These are phyloP conservation scores for Echeneis naucrates DNA, from an alignment of 2,797 vertebrate genomes.

Conservation along the genomic window DNA sequence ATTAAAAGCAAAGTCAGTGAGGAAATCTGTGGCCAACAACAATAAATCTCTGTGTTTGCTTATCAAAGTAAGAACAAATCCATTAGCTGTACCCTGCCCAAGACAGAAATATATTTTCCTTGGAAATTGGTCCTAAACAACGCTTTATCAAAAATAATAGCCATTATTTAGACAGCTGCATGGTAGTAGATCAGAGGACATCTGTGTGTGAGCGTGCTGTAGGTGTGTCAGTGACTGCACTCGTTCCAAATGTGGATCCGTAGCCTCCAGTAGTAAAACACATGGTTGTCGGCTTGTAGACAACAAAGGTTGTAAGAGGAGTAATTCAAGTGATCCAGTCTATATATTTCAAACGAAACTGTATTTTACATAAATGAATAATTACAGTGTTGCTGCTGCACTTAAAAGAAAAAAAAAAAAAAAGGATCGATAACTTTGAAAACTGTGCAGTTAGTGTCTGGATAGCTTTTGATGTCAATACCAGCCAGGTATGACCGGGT, in stretches of 20 bases:
- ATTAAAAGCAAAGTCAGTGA: constrained; percentile 35
- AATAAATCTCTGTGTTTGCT: constrained; percentile 49
- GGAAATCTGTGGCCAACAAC: constrained; percentile 31
- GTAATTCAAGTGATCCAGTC: neutral
- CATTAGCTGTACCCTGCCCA: constrained; percentile 25
- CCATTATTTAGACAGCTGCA: constrained; percentile 58
- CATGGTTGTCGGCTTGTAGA: constrained; percentile 49
- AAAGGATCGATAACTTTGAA: neutral
- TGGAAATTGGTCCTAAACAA: constrained; percentile 53
- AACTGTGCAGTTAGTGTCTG: neutral
- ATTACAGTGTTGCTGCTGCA: neutral
- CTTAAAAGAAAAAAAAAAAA: neutral
- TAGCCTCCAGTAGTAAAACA: constrained; percentile 55
- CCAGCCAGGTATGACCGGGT: constrained; percentile 23
- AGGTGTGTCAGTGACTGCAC: constrained; percentile 37
- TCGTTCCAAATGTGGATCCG: constrained; percentile 54
- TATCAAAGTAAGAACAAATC: constrained; percentile 54
- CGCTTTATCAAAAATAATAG: constrained; percentile 52
- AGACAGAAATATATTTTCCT: constrained; percentile 49
- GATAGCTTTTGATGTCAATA: constrained; percentile 25
- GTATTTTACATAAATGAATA: constrained; percentile 4
- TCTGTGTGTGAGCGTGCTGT: constrained; percentile 33
- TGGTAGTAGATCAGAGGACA: constrained; percentile 37
- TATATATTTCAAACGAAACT: constrained; percentile 5
- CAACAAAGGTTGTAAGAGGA: constrained; percentile 17